Conservation (phyloP, 2,797 vertebrate genomes). For the Syngnathus acus region DNA sequence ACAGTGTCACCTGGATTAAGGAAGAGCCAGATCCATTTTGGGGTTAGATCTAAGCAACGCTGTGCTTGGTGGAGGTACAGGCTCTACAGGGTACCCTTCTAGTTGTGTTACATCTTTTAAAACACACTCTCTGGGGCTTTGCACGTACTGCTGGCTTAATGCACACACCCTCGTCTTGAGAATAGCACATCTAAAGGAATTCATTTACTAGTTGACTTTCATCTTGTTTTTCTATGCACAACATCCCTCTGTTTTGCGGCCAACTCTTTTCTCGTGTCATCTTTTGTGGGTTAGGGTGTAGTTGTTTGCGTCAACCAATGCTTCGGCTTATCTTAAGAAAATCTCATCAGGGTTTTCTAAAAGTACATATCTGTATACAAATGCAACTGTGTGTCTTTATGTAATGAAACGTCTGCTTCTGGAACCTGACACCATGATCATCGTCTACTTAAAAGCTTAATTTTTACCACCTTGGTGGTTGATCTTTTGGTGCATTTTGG, state of each 20-base stretch:
- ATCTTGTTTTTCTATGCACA: conserved; percentile 32
- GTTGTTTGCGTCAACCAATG: background rate
- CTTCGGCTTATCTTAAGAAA: background rate
- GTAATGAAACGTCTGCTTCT: background rate
- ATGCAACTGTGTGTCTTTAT: background rate
- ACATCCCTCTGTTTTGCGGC: conserved; percentile 14
- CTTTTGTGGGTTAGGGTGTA: background rate
- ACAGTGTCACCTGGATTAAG: background rate
- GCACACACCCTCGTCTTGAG: conserved; percentile 21
- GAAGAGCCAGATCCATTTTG: background rate
- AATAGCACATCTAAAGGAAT: conserved; percentile 43
- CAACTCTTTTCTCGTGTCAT: background rate
- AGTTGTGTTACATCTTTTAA: conserved; percentile 3
- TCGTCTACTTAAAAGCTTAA: background rate
- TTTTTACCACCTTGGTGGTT: background rate
- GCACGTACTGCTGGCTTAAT: conserved; percentile 18
- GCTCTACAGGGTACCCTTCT: conserved; percentile 1
- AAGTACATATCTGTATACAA: background rate
- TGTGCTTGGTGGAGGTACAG: background rate
- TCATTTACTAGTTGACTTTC: conserved; percentile 37
- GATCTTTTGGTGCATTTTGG: background rate
- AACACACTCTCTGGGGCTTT: conserved; percentile 25
- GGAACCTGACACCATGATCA: background rate
- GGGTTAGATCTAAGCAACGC: background rate
- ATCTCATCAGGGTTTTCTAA: background rate